Percentiles rank a stretch among this genome's conserved stretches.
These are phyloP conservation scores for Cataglyphis rosenhaueri DNA, from an alignment of 2,888 invertebrate species.

Conservation along the genomic window DNA sequence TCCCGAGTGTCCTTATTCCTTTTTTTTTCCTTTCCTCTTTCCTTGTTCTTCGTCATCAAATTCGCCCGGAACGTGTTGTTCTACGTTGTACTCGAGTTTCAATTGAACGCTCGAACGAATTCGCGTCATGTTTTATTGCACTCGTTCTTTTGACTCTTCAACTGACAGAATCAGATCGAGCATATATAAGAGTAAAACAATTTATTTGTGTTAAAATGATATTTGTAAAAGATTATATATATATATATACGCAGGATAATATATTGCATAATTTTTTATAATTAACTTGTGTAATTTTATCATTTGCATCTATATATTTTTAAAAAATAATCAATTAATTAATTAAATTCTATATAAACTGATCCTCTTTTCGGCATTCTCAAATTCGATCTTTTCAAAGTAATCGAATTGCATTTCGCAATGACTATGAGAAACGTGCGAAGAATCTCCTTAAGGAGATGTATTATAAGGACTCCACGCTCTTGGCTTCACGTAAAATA, in stretches of 20 bases:
- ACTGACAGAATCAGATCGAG: neutral
- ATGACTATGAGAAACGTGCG: constrained; percentile 42
- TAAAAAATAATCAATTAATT: neutral
- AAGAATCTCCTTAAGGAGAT: constrained; percentile 58
- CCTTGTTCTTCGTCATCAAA: constrained; percentile 20
- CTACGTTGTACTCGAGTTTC: constrained; percentile 36
- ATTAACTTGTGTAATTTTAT: neutral
- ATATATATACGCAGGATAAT: neutral
- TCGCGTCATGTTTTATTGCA: constrained; percentile 30
- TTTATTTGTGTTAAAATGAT: neutral
- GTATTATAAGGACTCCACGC: constrained; percentile 43
- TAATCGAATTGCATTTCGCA: constrained; percentile 36
- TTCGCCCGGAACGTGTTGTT: constrained; percentile 31
- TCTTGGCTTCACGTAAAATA: constrained; percentile 47
- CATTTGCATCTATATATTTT: neutral
- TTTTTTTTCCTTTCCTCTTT: neutral
- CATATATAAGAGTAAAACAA: neutral
- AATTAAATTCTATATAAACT: neutral
- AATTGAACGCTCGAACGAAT: constrained; percentile 28
- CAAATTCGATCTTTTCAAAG: neutral
- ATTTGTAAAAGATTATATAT: neutral
- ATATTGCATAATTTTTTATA: neutral
- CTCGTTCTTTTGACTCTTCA: constrained; percentile 13
- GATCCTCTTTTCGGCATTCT: neutral
- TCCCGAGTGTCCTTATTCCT: constrained; percentile 36